Percentiles rank a stretch among this genome's conserved stretches.
phyloP scores from a whole-genome alignment of 2,797 vertebrate species.

The Argyrosomus regius region DNA sequence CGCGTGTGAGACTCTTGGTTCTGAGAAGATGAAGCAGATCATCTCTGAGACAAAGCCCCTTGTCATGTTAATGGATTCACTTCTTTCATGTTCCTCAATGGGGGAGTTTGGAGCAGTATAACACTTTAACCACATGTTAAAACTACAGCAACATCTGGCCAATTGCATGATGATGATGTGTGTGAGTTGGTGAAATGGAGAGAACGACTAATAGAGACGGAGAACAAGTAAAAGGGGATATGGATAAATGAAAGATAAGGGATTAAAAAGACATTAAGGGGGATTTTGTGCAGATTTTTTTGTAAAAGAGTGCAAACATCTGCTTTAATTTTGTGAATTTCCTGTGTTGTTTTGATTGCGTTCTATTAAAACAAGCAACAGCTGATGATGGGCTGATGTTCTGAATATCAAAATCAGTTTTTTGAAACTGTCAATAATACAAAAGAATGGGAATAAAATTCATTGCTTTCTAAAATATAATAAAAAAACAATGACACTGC shows the following conservation, averaged over 20 bases:
- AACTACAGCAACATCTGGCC: slow-evolving; percentile 52
- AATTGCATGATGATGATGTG: slow-evolving; percentile 10
- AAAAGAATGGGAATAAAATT: neutral
- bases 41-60: slow-evolving; percentile 57
- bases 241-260: neutral
- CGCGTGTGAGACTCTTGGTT: slow-evolving; percentile 21
- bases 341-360: neutral
- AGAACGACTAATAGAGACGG: slow-evolving; percentile 14
- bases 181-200: slow-evolving; percentile 10
- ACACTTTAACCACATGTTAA: slow-evolving; percentile 52
- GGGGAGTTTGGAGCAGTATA: slow-evolving; percentile 19
- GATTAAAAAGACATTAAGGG: slow-evolving; percentile 9
- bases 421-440: neutral
- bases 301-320: slow-evolving; percentile 10
- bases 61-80: slow-evolving; percentile 63
- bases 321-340: slow-evolving; percentile 28
- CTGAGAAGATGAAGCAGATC: slow-evolving; percentile 43
- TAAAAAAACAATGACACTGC: neutral
- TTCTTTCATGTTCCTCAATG: slow-evolving; percentile 31
- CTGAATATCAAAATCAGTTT: neutral
- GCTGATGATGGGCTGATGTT: neutral
- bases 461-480: neutral
- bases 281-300: slow-evolving; percentile 13
- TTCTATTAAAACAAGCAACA: neutral
- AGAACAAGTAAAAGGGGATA: slow-evolving; percentile 8